Base-by-base conservation (phyloP, 1,140 invertebrate species). In the Musca domestica region DNA sequence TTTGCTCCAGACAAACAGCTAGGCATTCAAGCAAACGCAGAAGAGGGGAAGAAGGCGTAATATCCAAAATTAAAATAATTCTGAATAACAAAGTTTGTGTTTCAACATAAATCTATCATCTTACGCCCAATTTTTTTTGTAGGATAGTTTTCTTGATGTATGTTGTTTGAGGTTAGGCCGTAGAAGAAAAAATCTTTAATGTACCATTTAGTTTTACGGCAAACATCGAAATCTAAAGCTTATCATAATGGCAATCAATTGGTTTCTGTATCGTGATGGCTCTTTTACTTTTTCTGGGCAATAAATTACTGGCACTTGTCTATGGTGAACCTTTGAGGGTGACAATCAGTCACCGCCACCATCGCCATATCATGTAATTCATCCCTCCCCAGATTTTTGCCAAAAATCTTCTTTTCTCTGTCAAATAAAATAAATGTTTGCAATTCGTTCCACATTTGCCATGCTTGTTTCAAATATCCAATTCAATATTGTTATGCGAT, bases 121-220 rank as follows among this genome's bases (percentile, higher is more conserved):
- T 9, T 61, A 34, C 56, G 27, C 56, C 56, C 27, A 5, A 10
- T 12, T 7, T 61, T 34, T 56, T 34, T 27, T 27, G 52, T 25
- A 20, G 22, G 15, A 51, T n/a, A 51, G 23, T 7, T 12, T 41
- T 19, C 2, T 34, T 61, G 5, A 17, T 41, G 15, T 34, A 10
- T 34, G 12, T 23, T 41, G 15, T 27, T 56, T 61, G 19, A 61
- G 56, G 27, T 10, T 19, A 3, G 27, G 30, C n/a, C 27, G 41
- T 61, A 61, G n/a, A n/a, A n/a, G n/a, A n/a, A n/a, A 41, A 58
- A 61, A 61, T 30, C 34, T 41, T 61, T 61, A 61, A 61, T 23
- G 56, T 41, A 20, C 12, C 56, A 61, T 61, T 61, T 34, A 34
- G 27, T 19, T 61, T 58, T 61, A 34, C 19, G 27, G 34, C 34